These are phyloP conservation scores for Pollenia griseotomentosa DNA, from an alignment of 2,888 invertebrate species.

Conservation along the genomic window DNA sequence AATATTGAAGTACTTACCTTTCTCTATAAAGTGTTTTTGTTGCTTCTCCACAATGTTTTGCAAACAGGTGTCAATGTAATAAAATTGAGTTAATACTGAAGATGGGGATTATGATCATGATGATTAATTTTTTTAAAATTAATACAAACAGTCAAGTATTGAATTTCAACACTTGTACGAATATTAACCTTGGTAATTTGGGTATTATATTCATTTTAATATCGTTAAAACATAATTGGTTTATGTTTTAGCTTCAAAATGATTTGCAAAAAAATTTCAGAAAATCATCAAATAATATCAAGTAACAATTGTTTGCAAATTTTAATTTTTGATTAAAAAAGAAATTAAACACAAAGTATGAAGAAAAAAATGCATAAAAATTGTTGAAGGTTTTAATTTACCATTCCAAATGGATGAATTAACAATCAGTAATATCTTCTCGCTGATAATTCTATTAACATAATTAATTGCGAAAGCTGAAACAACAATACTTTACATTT, in stretches of 20 bases:
- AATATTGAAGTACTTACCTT: slow-evolving; percentile 38
- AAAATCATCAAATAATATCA: slow-evolving; percentile 14
- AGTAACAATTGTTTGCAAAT: slow-evolving; percentile 38
- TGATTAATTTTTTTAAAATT: slow-evolving; percentile 1
- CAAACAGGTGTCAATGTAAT: slow-evolving; percentile 49
- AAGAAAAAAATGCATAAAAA: not conserved
- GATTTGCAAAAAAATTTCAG: slow-evolving; percentile 20
- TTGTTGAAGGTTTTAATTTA: slow-evolving; percentile 2
- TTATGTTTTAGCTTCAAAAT: not conserved
- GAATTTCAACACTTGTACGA: not conserved
- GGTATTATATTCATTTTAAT: not conserved
- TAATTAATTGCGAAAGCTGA: slow-evolving; percentile 4
- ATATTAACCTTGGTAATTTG: not conserved
- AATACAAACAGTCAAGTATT: not conserved
- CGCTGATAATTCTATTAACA: slow-evolving; percentile 14
- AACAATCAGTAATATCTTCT: not conserved
- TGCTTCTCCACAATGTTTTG: not conserved
- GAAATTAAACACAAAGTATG: not conserved
- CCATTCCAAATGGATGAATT: slow-evolving; percentile 12
- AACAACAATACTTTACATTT: not conserved
- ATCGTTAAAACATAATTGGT: not conserved
- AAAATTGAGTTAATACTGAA: not conserved
- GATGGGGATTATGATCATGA: not conserved
- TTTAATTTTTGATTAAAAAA: not conserved
- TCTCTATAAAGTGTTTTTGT: slow-evolving; percentile 24